Percentiles rank a stretch among this genome's conserved stretches.
These are phyloP conservation scores for Spilarctia lutea DNA, from an alignment of 2,888 invertebrate species.

Conservation along the genomic window DNA sequence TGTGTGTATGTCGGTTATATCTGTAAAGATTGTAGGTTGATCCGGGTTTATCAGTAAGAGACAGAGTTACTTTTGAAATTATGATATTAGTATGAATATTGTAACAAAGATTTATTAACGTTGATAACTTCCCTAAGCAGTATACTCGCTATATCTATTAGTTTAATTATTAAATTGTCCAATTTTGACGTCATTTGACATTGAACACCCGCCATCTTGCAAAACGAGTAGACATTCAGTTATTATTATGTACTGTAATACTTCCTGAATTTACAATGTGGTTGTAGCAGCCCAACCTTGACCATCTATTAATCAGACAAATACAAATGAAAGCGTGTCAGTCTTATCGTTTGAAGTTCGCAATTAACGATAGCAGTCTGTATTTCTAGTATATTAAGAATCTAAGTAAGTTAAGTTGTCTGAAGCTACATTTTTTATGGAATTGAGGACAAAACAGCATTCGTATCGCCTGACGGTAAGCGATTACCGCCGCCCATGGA, in stretches of 20 bases:
- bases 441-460: too few species aligned
- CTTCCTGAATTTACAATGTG: conserved; percentile 40
- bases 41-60: too few species aligned
- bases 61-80: too few species aligned
- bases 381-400: background rate
- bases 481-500: too few species aligned
- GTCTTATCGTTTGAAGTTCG: background rate
- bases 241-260: conserved; percentile 16
- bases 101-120: background rate
- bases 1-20: too few species aligned
- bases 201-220: conserved; percentile 34
- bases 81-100: too few species aligned
- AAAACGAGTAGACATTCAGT: conserved; percentile 16
- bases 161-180: background rate
- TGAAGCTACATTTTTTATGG: too few species aligned
- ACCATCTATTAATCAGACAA: conserved; percentile 13
- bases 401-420: background rate
- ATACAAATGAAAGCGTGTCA: background rate
- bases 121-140: background rate
- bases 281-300: conserved; percentile 34
- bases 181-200: conserved; percentile 29
- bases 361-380: background rate
- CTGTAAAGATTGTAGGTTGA: too few species aligned
- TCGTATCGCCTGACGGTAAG: too few species aligned
- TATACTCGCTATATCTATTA: background rate